phyloP scores from a whole-genome alignment of 2,113 vertebrate species.

The Trichomycterus rosablanca region DNA sequence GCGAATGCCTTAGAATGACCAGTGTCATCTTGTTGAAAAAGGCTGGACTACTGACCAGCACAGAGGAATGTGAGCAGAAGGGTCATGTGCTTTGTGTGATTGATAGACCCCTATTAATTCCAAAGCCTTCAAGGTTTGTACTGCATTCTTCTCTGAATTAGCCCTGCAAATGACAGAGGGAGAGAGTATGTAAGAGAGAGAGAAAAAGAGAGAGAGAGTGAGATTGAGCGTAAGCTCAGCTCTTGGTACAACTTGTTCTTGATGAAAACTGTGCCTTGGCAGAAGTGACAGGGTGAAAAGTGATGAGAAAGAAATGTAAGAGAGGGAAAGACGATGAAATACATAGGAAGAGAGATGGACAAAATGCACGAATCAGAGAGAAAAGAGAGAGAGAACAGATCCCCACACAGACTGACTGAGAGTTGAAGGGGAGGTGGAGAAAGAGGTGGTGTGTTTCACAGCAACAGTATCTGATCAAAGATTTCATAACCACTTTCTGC shows the following conservation, averaged over 20 bases:
- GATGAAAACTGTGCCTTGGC: slow-evolving; percentile 51
- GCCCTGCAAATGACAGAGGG: slow-evolving; percentile 37
- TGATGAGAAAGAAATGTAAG: slow-evolving; percentile 3
- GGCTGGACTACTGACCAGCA: slow-evolving; percentile 33
- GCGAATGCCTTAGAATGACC: too few relatives aligned
- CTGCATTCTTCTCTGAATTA: slow-evolving; percentile 57
- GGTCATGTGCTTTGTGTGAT: slow-evolving; percentile 29
- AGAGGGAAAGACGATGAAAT: slow-evolving; percentile 1
- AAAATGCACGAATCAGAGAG: not conserved
- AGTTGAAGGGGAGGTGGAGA: slow-evolving; percentile 22
- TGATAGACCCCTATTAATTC: slow-evolving; percentile 54
- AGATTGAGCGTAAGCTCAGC: slow-evolving; percentile 23
- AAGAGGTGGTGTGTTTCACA: slow-evolving; percentile 40
- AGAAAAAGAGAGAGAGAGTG: slow-evolving; percentile 31
- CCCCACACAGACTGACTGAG: slow-evolving; percentile 1
- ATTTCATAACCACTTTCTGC: slow-evolving; percentile 39
- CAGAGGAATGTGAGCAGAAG: slow-evolving; percentile 31
- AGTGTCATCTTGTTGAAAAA: slow-evolving; percentile 2
- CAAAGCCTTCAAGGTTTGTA: slow-evolving; percentile 49
- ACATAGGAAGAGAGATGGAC: not conserved
- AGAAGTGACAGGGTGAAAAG: slow-evolving; percentile 36
- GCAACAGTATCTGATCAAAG: slow-evolving; percentile 28
- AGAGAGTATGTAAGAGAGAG: slow-evolving; percentile 18
- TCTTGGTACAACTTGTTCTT: slow-evolving; percentile 43
- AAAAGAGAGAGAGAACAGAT: slow-evolving; percentile 3